Conservation (phyloP, 2,797 vertebrate species). For the Argentina silus region DNA sequence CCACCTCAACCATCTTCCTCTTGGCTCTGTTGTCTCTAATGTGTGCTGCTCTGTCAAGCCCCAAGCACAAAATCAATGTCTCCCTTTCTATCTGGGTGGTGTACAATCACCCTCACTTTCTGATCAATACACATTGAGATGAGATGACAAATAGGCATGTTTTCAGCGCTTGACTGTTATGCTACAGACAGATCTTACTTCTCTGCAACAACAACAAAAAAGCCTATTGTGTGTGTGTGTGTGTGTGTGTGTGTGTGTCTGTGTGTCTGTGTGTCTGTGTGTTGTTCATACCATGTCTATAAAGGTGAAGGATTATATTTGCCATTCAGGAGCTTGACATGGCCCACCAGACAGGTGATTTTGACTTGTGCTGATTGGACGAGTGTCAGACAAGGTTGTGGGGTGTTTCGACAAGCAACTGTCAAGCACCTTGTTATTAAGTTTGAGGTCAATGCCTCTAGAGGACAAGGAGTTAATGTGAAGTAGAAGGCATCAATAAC, state of each 20-base stretch:
- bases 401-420: neutral
- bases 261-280: neutral
- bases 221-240: slow-evolving; percentile 3
- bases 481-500: neutral
- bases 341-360: neutral
- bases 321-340: neutral
- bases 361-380: neutral
- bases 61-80: slow-evolving; percentile 67
- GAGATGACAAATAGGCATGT: slow-evolving; percentile 50
- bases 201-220: neutral
- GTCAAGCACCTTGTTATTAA: neutral
- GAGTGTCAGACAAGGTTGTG: neutral
- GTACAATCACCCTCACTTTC: slow-evolving; percentile 37
- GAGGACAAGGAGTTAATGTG: neutral
- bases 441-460: neutral
- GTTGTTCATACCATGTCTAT: slow-evolving; percentile 5
- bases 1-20: slow-evolving; percentile 33
- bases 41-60: slow-evolving; percentile 53
- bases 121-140: slow-evolving; percentile 59
- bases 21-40: slow-evolving; percentile 59
- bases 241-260: neutral
- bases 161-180: slow-evolving; percentile 23
- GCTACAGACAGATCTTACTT: slow-evolving; percentile 19
- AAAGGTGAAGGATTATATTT: neutral
- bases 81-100: slow-evolving; percentile 57